These are phyloP conservation scores for Nannobrachium achirus DNA, from an alignment of 2,113 vertebrate species.

Conservation along the genomic window DNA sequence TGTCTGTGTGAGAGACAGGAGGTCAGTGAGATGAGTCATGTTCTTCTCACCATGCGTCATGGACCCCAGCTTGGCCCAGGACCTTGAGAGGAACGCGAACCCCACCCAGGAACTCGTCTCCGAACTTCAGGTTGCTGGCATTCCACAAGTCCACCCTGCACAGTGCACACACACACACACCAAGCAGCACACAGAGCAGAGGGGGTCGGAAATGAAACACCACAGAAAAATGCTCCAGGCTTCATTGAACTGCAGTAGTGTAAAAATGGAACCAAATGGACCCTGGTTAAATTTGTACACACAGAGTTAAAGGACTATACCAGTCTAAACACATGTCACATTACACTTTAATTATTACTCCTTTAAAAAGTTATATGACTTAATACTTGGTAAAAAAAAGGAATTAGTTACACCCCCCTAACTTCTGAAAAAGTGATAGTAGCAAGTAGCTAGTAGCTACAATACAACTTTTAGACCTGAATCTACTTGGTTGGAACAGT, in stretches of 20 bases:
- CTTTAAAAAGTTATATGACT: too few species aligned
- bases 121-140: slow-evolving; percentile 97
- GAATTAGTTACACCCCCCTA: too few species aligned
- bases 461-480: too few species aligned
- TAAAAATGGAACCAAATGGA: not conserved
- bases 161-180: slow-evolving; percentile 31
- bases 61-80: slow-evolving; percentile 87
- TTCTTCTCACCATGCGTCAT: slow-evolving; percentile 91
- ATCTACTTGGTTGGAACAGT: too few species aligned
- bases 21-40: not conserved
- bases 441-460: too few species aligned
- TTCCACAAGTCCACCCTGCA: slow-evolving; percentile 96
- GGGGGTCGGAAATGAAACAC: not conserved
- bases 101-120: slow-evolving; percentile 96
- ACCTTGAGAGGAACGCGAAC: slow-evolving; percentile 90
- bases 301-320: too few species aligned
- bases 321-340: not conserved
- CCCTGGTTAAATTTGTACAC: not conserved
- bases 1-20: not conserved
- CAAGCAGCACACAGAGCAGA: not conserved
- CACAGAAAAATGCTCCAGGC: not conserved
- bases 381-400: too few species aligned
- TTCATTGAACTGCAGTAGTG: not conserved
- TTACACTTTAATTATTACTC: too few species aligned
- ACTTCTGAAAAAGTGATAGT: too few species aligned